Conservation (phyloP, 1,140 invertebrate species). For the Drosophila burlai region DNA sequence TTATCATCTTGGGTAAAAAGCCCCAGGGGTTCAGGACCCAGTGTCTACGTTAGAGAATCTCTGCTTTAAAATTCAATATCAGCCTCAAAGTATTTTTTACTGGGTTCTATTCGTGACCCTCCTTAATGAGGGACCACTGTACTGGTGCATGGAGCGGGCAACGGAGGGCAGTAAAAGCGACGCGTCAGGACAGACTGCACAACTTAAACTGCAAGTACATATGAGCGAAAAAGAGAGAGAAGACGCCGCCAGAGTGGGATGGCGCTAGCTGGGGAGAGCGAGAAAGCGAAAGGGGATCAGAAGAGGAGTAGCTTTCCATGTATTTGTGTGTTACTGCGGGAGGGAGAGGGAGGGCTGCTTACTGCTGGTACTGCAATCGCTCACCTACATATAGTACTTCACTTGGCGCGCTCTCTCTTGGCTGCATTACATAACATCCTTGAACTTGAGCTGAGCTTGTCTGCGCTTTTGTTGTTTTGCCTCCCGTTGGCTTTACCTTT, state of each 20-base stretch:
- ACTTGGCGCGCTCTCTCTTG: conserved; percentile 16
- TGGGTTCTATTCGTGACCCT: not conserved
- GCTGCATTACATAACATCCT: conserved; percentile 84
- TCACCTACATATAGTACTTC: conserved; percentile 20
- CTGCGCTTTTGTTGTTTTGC: conserved; percentile 37
- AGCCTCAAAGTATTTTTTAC: too few relatives aligned
- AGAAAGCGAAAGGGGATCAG: conserved; percentile 54
- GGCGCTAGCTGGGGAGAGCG: conserved; percentile 5
- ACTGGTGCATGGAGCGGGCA: not conserved
- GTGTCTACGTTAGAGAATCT: too few relatives aligned
- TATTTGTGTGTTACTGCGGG: conserved; percentile 15
- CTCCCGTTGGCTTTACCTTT: conserved; percentile 25
- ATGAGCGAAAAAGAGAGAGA: conserved; percentile 1
- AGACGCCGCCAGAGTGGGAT: not conserved
- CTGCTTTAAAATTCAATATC: too few relatives aligned
- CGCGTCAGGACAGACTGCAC: conserved; percentile 74
- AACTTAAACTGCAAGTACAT: conserved; percentile 59
- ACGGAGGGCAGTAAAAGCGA: conserved; percentile 49
- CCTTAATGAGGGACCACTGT: conserved; percentile 10
- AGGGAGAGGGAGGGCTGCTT: conserved; percentile 4
- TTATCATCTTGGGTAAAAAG: too few relatives aligned
- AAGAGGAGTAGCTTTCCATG: conserved; percentile 13
- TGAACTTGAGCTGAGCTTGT: conserved; percentile 81
- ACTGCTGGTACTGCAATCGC: conserved; percentile 23
- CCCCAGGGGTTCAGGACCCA: too few relatives aligned